Base-by-base conservation (phyloP, 2,113 vertebrate genomes). In the Lates calcarifer region DNA sequence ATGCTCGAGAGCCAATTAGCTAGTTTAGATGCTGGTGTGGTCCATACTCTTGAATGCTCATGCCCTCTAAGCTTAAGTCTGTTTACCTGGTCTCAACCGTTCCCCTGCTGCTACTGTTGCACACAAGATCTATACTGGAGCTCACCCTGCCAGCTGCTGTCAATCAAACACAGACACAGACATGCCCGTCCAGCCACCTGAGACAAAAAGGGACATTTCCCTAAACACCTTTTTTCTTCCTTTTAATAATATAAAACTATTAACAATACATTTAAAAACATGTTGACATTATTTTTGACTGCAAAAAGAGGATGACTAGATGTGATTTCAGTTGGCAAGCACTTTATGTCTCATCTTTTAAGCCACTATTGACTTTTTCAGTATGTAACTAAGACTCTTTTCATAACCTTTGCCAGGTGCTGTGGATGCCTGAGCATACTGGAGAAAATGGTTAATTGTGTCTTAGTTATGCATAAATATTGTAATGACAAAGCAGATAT, bases 61-160 rank as follows among this genome's bases (percentile, higher is more conserved):
- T 26, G 51, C n/a, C 51, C 26, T 55, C n/a, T 26, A 14, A 55
- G 51, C 51, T 55, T 12, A 41, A 13, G 51, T 26, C 14, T 55
- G 51, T 55, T 55, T 55, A 5, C 51, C 26, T 26, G 51, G 51
- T 55, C n/a, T 26, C 3, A 8, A 51, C n/a, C 22, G 49, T n/a
- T 51, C 49, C n/a, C 22, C 51, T 47, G 43, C 43, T 47, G 43
- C 43, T 5, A 7, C 4, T 51, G 20, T 51, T 51, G n/a, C 26
- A 24, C 51, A 55, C 1, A 12, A 26, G 51, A 55, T 55, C 51
- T 26, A 55, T 55, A 55, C 22, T 5, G n/a, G n/a, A 55, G 51
- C 51, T 55, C 51, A 55, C n/a, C n/a, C 51, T 55, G 51, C 51
- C 51, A 55, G 51, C n/a, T 55, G n/a, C 51, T 55, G 51, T 55